phyloP scores from a whole-genome alignment of 2,888 invertebrate species.

The Eupithecia subfuscata region DNA sequence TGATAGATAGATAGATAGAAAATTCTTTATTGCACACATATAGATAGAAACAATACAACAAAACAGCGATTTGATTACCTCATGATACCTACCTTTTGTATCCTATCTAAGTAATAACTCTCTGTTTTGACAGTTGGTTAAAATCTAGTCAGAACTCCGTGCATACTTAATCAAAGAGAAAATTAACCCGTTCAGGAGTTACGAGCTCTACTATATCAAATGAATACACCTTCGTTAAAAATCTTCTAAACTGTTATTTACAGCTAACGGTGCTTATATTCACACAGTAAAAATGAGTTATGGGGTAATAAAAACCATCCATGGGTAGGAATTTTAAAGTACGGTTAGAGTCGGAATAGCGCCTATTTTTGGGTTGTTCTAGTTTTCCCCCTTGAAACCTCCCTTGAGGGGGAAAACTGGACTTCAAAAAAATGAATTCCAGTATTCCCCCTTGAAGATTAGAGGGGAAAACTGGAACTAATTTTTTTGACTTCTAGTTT shows the following conservation, averaged over 20 bases:
- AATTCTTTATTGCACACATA: no score
- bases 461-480: no score
- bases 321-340: not conserved
- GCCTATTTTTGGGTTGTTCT: no score
- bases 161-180: not conserved
- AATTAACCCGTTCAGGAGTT: not conserved
- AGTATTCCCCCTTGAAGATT: no score
- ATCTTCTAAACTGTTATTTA: not conserved
- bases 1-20: no score
- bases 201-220: not conserved
- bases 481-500: no score
- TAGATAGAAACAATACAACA: no score
- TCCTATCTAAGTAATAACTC: not conserved
- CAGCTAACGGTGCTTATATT: not conserved
- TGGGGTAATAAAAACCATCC: not conserved
- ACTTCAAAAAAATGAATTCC: no score
- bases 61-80: no score
- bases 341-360: not conserved
- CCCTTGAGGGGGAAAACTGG: no score
- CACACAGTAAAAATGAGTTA: constrained; percentile 6
- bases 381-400: no score
- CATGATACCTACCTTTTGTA: not conserved
- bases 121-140: not conserved
- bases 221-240: not conserved
- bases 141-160: not conserved